phyloP scores from a whole-genome alignment of 2,113 vertebrate species.

The Leptodactylus fuscus region DNA sequence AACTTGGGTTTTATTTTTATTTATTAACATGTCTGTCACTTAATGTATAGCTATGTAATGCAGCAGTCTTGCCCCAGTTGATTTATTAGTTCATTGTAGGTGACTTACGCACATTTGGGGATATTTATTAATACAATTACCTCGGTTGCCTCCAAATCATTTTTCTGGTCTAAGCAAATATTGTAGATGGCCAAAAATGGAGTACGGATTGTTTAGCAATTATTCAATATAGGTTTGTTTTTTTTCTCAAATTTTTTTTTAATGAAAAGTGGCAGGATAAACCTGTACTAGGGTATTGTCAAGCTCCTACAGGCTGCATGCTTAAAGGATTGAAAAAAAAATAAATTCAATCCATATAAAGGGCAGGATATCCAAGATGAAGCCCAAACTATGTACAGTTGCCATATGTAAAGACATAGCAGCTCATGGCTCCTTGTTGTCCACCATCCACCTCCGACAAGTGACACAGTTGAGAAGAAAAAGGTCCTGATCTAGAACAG shows the following conservation, averaged over 20 bases:
- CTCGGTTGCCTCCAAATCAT: no score
- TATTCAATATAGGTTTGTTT: no score
- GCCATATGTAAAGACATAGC: no score
- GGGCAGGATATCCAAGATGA: no score
- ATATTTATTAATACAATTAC: neutral
- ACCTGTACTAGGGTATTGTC: neutral
- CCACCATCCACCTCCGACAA: no score
- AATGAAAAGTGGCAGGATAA: neutral
- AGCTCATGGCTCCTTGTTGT: no score
- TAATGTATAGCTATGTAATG: neutral
- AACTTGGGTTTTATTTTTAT: neutral
- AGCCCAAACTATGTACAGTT: neutral
- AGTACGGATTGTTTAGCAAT: no score
- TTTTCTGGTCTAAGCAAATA: neutral
- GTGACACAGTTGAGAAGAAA: no score
- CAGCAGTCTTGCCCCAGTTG: neutral
- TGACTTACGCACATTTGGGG: neutral
- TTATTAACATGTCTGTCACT: neutral
- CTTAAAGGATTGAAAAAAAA: neutral
- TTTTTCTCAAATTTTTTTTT: no score
- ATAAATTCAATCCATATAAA: neutral
- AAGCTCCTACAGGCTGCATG: neutral
- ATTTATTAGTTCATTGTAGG: neutral
- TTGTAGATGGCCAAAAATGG: neutral
- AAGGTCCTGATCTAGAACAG: no score